Evolutionary conservation across 2,888 invertebrate genomes (phyloP).

Genomic region (Meandrusa payeni): DNA sequence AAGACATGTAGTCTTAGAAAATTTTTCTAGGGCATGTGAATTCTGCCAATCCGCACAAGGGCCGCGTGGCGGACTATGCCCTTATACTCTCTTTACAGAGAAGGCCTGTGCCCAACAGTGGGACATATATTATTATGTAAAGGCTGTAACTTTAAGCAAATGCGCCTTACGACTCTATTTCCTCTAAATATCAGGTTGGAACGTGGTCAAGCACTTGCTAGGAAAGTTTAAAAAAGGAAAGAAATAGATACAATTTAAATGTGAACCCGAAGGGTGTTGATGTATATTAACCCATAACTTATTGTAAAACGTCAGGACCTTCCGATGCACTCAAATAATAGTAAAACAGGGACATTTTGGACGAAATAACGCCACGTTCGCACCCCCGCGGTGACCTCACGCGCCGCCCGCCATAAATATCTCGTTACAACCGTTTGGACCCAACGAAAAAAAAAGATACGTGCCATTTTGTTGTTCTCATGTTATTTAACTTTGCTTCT

Average conservation of each 20-base stretch:
- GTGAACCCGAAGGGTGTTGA: slow-evolving; percentile 3
- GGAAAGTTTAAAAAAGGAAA: too few species aligned
- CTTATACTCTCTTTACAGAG: too few species aligned
- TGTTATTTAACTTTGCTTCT: slow-evolving; percentile 1
- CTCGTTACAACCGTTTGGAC: slow-evolving; percentile 53
- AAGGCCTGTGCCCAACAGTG: too few species aligned
- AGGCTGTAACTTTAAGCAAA: too few species aligned
- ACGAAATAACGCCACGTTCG: slow-evolving; percentile 44
- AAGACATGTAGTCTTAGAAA: too few species aligned
- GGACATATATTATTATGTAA: too few species aligned
- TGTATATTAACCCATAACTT: slow-evolving; percentile 23
- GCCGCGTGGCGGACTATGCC: too few species aligned
- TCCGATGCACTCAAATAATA: slow-evolving; percentile 40
- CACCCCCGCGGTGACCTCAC: slow-evolving; percentile 48
- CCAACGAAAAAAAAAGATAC: slow-evolving; percentile 50
- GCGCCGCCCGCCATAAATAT: slow-evolving; percentile 59
- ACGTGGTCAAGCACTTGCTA: too few species aligned
- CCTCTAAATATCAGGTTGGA: too few species aligned
- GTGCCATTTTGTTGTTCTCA: slow-evolving; percentile 38
- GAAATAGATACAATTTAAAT: neutral
- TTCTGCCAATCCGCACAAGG: too few species aligned
- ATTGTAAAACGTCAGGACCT: slow-evolving; percentile 29
- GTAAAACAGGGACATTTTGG: slow-evolving; percentile 41
- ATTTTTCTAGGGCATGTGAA: too few species aligned
- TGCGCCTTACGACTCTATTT: too few species aligned